Conservation (phyloP, 2,888 invertebrate species). For the Coelinius sp. region DNA sequence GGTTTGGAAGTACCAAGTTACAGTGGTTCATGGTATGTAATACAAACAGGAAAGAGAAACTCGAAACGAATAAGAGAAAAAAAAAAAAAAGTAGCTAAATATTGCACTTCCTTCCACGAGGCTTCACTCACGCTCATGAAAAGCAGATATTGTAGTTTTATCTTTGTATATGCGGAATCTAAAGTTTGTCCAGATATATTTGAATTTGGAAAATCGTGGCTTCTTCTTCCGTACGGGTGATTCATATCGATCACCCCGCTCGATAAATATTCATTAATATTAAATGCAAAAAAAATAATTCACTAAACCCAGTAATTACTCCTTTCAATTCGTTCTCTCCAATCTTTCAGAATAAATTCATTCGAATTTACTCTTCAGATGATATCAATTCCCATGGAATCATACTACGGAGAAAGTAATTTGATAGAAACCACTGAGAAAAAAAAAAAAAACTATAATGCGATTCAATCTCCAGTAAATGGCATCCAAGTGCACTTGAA, state of each 20-base stretch:
- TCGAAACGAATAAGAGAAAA: slow-evolving; percentile 17
- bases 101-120: slow-evolving; percentile 13
- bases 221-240: slow-evolving; percentile 6
- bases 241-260: too few species aligned
- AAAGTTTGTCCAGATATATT: slow-evolving; percentile 15
- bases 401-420: not conserved
- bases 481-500: not conserved
- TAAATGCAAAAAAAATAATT: not conserved
- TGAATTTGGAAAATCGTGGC: not conserved
- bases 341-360: not conserved
- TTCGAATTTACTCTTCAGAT: not conserved
- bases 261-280: too few species aligned
- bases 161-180: not conserved
- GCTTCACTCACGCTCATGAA: slow-evolving; percentile 17
- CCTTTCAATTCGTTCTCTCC: not conserved
- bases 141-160: slow-evolving; percentile 11
- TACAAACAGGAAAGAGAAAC: slow-evolving; percentile 23
- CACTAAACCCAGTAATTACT: not conserved
- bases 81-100: slow-evolving; percentile 15
- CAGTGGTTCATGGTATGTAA: slow-evolving; percentile 21
- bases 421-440: too few species aligned
- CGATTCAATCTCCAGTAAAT: not conserved
- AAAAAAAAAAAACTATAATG: not conserved
- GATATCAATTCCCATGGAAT: not conserved
- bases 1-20: slow-evolving; percentile 31